Evolutionary conservation across 1,140 invertebrate genomes (phyloP).

Genomic region (Drosophila jambulina): DNA sequence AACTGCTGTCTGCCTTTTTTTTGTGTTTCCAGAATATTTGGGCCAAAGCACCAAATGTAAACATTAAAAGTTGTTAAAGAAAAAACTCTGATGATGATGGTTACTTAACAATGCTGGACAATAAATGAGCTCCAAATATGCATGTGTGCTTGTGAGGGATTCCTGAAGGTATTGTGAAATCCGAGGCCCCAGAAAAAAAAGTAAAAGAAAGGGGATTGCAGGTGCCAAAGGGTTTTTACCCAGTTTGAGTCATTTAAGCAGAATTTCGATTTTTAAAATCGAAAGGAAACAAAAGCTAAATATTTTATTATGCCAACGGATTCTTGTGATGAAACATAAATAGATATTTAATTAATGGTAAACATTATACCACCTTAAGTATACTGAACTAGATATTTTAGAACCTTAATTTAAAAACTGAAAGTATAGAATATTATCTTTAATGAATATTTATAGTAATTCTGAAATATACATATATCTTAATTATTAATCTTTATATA

Average conservation of each 20-base stretch:
- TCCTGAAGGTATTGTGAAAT: conserved; percentile 55
- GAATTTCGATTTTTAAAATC: not conserved
- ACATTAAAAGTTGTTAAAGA: conserved; percentile 50
- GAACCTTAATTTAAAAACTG: no score
- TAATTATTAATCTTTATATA: no score
- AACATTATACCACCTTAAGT: no score
- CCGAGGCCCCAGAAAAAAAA: not conserved
- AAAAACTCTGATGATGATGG: conserved; percentile 65
- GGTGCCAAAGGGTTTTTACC: conserved; percentile 40
- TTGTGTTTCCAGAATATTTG: conserved; percentile 68
- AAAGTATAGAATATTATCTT: no score
- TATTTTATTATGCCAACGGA: no score
- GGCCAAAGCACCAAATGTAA: conserved; percentile 77
- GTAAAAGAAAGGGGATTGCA: conserved; percentile 29
- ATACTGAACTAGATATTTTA: no score
- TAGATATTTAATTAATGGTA: no score
- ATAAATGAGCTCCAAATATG: conserved; percentile 49
- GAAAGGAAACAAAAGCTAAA: not conserved
- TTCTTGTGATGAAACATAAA: no score
- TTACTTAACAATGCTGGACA: conserved; percentile 78
- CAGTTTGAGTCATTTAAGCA: conserved; percentile 34
- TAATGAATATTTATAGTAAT: no score
- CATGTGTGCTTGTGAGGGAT: conserved; percentile 25
- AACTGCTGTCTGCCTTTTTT: conserved; percentile 64
- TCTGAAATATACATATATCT: no score